Conservation (phyloP, 1,140 invertebrate genomes). For the Zophobas atratus region DNA sequence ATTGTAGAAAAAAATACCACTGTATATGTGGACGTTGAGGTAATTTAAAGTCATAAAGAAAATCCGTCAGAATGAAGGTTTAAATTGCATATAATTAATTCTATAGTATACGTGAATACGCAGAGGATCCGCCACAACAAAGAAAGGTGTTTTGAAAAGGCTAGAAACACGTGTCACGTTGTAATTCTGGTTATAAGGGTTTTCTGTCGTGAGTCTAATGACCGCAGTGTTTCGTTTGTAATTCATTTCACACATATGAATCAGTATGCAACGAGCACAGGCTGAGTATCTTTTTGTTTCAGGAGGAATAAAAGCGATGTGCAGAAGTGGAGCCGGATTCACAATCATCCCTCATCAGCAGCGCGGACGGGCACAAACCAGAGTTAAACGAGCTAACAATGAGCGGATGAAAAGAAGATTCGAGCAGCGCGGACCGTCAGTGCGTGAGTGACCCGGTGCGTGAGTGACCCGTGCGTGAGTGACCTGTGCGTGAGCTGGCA, state of each 20-base stretch:
- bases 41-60: too few relatives aligned
- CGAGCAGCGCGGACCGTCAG: conserved; percentile 13
- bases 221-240: conserved; percentile 36
- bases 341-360: conserved; percentile 41
- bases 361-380: conserved; percentile 21
- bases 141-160: conserved; percentile 8
- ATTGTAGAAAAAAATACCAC: neutral
- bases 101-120: neutral
- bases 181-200: conserved; percentile 8
- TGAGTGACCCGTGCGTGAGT: conserved; percentile 47
- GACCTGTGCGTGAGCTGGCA: conserved; percentile 50
- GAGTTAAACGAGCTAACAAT: conserved; percentile 46
- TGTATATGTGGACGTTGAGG: neutral
- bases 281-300: conserved; percentile 46
- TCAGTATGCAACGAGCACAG: conserved; percentile 26
- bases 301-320: conserved; percentile 41
- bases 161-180: conserved; percentile 4
- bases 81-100: conserved; percentile 29
- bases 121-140: neutral
- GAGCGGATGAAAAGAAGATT: conserved; percentile 27
- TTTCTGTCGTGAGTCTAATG: conserved; percentile 30
- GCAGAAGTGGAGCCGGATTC: conserved; percentile 24
- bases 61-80: neutral
- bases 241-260: conserved; percentile 40
- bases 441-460: conserved; percentile 45